These are phyloP conservation scores for Drosophila affinis DNA, from an alignment of 2,888 invertebrate species.

Conservation along the genomic window DNA sequence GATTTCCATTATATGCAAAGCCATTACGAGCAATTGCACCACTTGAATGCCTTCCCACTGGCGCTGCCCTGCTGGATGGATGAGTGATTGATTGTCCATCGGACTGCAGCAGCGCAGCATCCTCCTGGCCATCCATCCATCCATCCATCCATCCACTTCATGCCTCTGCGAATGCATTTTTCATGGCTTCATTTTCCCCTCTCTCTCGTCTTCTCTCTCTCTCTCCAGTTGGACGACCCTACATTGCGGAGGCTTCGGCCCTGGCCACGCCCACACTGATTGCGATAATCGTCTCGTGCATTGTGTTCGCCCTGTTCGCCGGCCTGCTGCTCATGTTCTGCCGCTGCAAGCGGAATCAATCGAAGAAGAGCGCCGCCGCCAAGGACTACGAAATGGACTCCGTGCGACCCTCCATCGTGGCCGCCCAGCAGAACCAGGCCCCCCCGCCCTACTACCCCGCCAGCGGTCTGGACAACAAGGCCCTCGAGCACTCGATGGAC, in stretches of 20 bases:
- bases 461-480: slow-evolving; percentile 95
- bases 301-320: slow-evolving; percentile 91
- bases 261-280: slow-evolving; percentile 91
- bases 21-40: slow-evolving; percentile 73
- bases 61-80: slow-evolving; percentile 10
- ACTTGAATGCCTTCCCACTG: slow-evolving; percentile 44
- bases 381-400: slow-evolving; percentile 97
- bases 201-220: slow-evolving; percentile 58
- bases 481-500: slow-evolving; percentile 94
- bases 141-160: slow-evolving; percentile 54
- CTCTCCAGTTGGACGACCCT: slow-evolving; percentile 90
- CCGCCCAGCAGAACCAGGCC: slow-evolving; percentile 91
- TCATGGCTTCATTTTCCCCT: slow-evolving; percentile 71
- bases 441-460: slow-evolving; percentile 96
- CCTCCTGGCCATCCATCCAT: slow-evolving; percentile 30
- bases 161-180: slow-evolving; percentile 68
- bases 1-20: slow-evolving; percentile 75
- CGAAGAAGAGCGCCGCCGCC: slow-evolving; percentile 90
- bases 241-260: slow-evolving; percentile 91
- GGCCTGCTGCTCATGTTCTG: slow-evolving; percentile 92
- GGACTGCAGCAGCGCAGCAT: slow-evolving; percentile 3
- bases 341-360: slow-evolving; percentile 91
- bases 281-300: slow-evolving; percentile 90
- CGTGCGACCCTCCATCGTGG: slow-evolving; percentile 92
- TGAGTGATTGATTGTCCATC: too few species aligned